Evolutionary conservation across 2,113 vertebrate genomes (phyloP).

Genomic region (Acrocephalus arundinaceus): DNA sequence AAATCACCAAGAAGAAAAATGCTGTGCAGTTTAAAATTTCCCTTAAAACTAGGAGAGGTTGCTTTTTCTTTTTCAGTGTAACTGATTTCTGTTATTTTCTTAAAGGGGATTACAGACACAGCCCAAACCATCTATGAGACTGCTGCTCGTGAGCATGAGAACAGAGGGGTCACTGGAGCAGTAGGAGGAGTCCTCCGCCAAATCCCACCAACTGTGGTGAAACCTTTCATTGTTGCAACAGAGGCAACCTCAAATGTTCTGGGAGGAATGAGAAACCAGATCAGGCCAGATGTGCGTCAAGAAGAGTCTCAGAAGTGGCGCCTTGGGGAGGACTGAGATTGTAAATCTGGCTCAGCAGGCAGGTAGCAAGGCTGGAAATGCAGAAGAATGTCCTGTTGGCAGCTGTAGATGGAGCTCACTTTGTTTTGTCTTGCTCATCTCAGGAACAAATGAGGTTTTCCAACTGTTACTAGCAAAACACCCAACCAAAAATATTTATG

Average conservation of each 20-base stretch:
- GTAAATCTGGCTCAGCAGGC: neutral
- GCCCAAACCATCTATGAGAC: constrained; percentile 96
- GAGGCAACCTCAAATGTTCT: constrained; percentile 96
- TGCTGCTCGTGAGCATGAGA: constrained; percentile 94
- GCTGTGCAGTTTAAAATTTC: neutral
- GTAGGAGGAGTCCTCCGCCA: constrained; percentile 96
- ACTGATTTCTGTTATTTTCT: neutral
- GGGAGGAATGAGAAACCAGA: constrained; percentile 98
- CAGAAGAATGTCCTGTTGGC: neutral
- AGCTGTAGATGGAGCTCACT: constrained; percentile 12
- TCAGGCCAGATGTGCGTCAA: constrained; percentile 93
- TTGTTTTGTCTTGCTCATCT: constrained; percentile 64
- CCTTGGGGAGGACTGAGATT: constrained; percentile 81
- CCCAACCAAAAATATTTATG: constrained; percentile 66
- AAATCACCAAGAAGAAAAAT: neutral
- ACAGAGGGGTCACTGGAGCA: constrained; percentile 93
- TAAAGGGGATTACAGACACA: constrained; percentile 92
- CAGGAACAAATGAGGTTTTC: constrained; percentile 73
- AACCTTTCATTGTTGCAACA: constrained; percentile 93
- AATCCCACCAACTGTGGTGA: constrained; percentile 93
- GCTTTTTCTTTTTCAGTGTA: neutral
- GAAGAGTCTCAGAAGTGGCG: constrained; percentile 99
- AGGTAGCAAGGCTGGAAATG: neutral
- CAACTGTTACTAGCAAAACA: constrained; percentile 40
- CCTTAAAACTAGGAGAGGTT: neutral